phyloP scores from a whole-genome alignment of 1,140 invertebrate genomes.

The Globodera rostochiensis region DNA sequence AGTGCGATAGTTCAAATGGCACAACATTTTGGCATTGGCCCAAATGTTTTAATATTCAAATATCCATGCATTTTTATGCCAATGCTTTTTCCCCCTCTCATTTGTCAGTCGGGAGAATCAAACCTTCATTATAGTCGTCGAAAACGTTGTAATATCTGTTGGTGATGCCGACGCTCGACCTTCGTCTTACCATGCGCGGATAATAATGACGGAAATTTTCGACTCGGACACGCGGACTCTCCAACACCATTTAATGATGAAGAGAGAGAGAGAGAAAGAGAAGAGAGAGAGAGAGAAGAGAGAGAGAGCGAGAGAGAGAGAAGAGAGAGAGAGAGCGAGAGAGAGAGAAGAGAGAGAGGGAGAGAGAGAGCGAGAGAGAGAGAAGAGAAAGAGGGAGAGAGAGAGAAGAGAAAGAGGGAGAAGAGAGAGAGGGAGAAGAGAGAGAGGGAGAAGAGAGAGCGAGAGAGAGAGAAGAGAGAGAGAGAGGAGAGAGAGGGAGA shows the following conservation, averaged over 20 bases:
- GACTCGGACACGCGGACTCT: conserved; percentile 37
- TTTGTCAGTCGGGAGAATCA: not conserved
- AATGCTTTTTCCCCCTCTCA: not conserved
- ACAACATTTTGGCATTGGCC: not conserved
- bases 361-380: too few species aligned
- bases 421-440: too few species aligned
- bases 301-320: too few species aligned
- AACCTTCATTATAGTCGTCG: conserved; percentile 47
- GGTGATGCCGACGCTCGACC: conserved; percentile 18
- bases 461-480: too few species aligned
- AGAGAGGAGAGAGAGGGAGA: too few species aligned
- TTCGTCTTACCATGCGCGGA: conserved; percentile 17
- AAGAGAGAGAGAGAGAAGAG: too few species aligned
- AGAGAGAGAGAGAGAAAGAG: not conserved
- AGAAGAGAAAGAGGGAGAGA: not conserved
- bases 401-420: not conserved
- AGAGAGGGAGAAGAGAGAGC: too few species aligned
- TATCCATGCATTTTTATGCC: not conserved
- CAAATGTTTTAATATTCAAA: not conserved
- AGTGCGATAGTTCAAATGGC: not conserved
- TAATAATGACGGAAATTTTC: conserved; percentile 52
- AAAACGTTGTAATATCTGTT: conserved; percentile 52
- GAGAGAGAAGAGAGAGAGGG: not conserved
- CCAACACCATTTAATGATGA: conserved; percentile 27
- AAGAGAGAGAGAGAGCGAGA: not conserved